Conservation (phyloP, 2,797 vertebrate species). For the Margarornis squamiger region DNA sequence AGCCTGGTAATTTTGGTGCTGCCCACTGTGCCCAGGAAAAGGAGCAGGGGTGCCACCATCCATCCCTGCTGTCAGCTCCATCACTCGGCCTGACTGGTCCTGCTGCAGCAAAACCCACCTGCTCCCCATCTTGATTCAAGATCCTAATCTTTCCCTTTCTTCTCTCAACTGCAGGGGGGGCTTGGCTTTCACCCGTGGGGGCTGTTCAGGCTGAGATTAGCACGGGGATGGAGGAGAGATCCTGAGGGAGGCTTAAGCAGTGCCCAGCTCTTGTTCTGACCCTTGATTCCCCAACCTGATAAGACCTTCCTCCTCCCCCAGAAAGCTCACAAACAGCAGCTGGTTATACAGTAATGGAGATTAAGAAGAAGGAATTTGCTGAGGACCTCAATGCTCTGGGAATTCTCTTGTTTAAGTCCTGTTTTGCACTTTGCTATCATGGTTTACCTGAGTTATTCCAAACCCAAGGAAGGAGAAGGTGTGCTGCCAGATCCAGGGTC, state of each 20-base stretch:
- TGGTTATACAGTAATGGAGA: slow-evolving; percentile 32
- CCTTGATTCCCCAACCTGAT: slow-evolving; percentile 16
- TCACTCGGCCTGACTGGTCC: neutral
- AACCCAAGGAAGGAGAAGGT: neutral
- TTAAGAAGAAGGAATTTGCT: slow-evolving; percentile 1
- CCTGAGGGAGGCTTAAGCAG: neutral
- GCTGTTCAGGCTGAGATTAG: neutral
- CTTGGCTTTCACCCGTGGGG: neutral
- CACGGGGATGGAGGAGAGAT: neutral
- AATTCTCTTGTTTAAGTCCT: neutral
- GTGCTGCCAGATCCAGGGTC: neutral
- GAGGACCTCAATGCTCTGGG: neutral
- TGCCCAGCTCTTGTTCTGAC: neutral
- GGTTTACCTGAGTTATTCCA: neutral
- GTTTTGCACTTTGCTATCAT: neutral
- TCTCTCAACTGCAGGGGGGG: neutral
- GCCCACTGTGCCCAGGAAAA: neutral
- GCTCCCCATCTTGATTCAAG: neutral
- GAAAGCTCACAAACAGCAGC: neutral
- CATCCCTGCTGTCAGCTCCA: neutral
- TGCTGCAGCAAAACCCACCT: neutral
- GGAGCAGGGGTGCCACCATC: neutral
- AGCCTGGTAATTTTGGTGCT: neutral
- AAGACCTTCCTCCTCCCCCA: slow-evolving; percentile 3
- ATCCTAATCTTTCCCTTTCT: slow-evolving; percentile 15